Evolutionary conservation across 2,113 vertebrate species (phyloP).

Genomic region (Triplophysa rosa): DNA sequence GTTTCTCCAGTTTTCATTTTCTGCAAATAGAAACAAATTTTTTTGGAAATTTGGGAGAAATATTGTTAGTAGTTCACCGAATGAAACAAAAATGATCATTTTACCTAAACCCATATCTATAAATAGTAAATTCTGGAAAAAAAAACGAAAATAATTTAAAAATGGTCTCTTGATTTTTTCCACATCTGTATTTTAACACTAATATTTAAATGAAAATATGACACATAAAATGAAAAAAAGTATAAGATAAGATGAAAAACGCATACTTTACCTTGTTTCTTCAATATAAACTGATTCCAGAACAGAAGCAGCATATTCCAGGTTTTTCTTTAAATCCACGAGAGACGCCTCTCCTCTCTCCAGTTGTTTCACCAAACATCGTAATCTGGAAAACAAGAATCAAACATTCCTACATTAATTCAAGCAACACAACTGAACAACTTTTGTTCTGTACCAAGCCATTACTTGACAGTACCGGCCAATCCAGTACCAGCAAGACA

Average conservation of each 20-base stretch:
- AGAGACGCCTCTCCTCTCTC: constrained; percentile 95
- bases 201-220: too few relatives aligned
- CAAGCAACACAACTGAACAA: not conserved
- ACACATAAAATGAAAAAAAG: too few relatives aligned
- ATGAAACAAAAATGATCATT: too few relatives aligned
- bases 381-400: constrained; percentile 77
- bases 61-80: too few relatives aligned
- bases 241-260: not conserved
- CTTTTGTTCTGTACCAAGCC: not conserved
- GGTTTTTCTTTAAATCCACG: constrained; percentile 95
- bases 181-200: too few relatives aligned
- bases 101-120: too few relatives aligned
- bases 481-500: not conserved
- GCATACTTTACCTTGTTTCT: constrained; percentile 85
- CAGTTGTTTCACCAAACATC: constrained; percentile 94
- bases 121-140: too few relatives aligned
- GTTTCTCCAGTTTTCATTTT: too few relatives aligned
- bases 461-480: not conserved
- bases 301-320: constrained; percentile 94
- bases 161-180: too few relatives aligned
- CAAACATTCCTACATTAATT: constrained; percentile 12
- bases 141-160: too few relatives aligned
- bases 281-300: constrained; percentile 96
- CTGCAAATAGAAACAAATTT: too few relatives aligned
- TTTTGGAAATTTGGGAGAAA: too few relatives aligned